phyloP scores from a whole-genome alignment of 2,797 vertebrate species.

The Pogonophryne albipinna region DNA sequence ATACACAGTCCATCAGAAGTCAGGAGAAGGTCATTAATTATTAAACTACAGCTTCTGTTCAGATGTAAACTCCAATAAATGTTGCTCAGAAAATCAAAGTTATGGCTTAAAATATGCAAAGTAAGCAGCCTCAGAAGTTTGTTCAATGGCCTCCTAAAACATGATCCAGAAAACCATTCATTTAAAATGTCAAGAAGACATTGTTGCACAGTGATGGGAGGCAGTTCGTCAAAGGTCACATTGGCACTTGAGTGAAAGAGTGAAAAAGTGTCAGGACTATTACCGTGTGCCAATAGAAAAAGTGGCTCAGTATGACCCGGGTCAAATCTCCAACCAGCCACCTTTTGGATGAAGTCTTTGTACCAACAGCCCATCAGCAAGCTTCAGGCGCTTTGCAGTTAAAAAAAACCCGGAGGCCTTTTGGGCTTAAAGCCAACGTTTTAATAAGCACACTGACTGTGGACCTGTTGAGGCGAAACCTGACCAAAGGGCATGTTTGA shows the following conservation, averaged over 20 bases:
- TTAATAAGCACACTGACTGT: conserved; percentile 66
- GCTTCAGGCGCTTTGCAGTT: conserved; percentile 14
- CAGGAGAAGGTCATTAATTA: conserved; percentile 11
- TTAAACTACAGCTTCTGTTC: background rate
- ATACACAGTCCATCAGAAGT: conserved; percentile 2
- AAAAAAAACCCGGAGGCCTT: conserved; percentile 20
- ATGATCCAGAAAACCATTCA: background rate
- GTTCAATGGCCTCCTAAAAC: background rate
- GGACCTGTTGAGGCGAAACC: conserved; percentile 54
- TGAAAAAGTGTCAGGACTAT: conserved; percentile 18
- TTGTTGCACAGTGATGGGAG: background rate
- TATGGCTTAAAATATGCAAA: no score
- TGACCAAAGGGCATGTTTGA: conserved; percentile 61
- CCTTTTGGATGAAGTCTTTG: conserved; percentile 17
- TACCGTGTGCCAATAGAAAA: conserved; percentile 13
- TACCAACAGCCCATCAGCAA: conserved; percentile 36
- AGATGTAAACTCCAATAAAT: background rate
- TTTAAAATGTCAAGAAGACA: background rate
- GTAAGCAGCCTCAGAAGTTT: background rate
- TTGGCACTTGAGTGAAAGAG: background rate
- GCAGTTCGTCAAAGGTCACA: background rate
- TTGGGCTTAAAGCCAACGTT: conserved; percentile 49
- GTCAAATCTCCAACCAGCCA: conserved; percentile 26
- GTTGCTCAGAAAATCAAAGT: background rate
- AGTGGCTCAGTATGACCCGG: conserved; percentile 10